Evolutionary conservation across 2,113 vertebrate species (phyloP).

Genomic region (Macquaria ambigua): DNA sequence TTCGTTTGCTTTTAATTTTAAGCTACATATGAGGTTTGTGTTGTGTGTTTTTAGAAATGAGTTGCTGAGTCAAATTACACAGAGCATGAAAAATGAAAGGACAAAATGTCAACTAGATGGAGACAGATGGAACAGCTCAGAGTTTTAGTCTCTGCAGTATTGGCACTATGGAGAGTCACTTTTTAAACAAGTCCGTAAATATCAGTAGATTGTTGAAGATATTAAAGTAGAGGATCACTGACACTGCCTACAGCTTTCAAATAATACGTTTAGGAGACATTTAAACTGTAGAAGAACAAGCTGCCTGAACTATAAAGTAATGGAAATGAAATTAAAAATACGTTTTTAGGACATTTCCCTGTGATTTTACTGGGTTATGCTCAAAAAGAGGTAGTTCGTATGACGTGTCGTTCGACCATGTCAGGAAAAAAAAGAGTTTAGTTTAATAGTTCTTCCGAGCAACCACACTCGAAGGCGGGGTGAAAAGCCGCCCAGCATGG

Average conservation of each 20-base stretch:
- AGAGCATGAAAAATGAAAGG: neutral
- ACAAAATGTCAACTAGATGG: neutral
- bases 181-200: neutral
- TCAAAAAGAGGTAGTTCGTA: neutral
- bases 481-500: too few relatives aligned
- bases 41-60: neutral
- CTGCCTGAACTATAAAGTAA: neutral
- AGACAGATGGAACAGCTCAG: neutral
- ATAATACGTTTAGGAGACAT: neutral
- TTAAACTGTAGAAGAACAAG: neutral
- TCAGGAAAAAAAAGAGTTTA: too few relatives aligned
- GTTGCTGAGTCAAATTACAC: constrained; percentile 1
- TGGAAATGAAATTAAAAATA: too few relatives aligned
- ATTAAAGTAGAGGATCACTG: neutral
- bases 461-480: too few relatives aligned
- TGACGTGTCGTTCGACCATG: too few relatives aligned
- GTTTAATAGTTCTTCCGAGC: too few relatives aligned
- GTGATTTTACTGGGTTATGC: neutral
- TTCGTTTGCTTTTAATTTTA: neutral
- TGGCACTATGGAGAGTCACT: neutral
- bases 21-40: neutral
- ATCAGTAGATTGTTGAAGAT: neutral
- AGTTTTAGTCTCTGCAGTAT: neutral
- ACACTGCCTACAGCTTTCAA: neutral
- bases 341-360: neutral